Evolutionary conservation across 53 echinoderm and acorn worm species (phyloP).

Genomic region (Astropecten irregularis): DNA sequence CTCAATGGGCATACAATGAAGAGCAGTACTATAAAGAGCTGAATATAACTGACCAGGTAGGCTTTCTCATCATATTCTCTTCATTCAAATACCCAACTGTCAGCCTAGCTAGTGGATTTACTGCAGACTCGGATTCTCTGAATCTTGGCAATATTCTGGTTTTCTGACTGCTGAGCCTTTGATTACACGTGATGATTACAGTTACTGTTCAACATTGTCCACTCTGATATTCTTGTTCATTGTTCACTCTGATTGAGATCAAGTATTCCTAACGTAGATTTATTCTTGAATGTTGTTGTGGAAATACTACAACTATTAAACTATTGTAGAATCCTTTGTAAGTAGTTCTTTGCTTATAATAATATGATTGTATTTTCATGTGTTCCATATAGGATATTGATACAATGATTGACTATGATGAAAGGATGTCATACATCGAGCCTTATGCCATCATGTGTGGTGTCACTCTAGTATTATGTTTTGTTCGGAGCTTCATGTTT

Average conservation of each 20-base stretch:
- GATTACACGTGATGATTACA: not conserved
- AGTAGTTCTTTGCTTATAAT: not conserved
- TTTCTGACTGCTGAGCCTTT: not conserved
- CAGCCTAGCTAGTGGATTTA: not conserved
- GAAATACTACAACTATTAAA: not conserved
- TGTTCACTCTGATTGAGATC: too few relatives aligned
- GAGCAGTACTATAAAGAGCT: constrained; percentile 30
- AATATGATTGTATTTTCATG: not conserved
- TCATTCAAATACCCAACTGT: not conserved
- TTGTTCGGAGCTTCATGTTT: constrained; percentile 57
- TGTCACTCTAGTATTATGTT: not conserved
- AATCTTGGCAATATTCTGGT: not conserved
- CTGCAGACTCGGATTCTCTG: not conserved
- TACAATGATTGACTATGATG: not conserved
- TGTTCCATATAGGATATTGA: not conserved
- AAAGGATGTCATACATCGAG: not conserved
- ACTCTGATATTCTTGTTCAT: not conserved
- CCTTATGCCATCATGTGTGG: constrained; percentile 24
- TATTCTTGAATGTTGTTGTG: too few relatives aligned
- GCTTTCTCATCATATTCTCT: not conserved
- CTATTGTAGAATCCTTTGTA: not conserved
- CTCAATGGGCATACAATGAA: constrained; percentile 81
- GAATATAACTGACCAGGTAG: constrained; percentile 27
- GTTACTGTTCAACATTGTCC: not conserved
- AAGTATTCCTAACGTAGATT: too few relatives aligned